phyloP scores from a whole-genome alignment of 2,113 vertebrate genomes.

The Ceratotherium simum region DNA sequence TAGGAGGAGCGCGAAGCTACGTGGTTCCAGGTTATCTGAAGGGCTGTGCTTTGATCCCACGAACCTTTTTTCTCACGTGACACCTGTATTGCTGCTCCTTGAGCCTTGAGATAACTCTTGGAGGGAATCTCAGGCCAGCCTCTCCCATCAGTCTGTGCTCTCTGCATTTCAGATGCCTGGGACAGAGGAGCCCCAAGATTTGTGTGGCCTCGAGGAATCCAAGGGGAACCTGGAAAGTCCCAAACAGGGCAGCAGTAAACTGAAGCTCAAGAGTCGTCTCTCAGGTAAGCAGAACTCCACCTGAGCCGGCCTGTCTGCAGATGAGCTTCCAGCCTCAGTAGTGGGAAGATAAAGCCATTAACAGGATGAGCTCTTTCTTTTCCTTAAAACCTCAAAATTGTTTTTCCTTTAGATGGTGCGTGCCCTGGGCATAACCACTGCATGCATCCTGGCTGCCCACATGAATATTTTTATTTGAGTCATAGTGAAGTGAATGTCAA shows the following conservation, averaged over 20 bases:
- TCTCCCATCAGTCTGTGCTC: neutral
- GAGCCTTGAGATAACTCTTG: neutral
- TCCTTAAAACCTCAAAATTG: neutral
- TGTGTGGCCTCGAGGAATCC: constrained; percentile 82
- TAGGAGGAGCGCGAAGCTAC: fast-evolving
- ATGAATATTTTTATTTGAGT: neutral
- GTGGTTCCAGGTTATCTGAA: neutral
- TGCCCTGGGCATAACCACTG: neutral
- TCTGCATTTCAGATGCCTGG: constrained; percentile 87
- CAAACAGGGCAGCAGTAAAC: constrained; percentile 85
- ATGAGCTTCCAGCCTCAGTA: neutral
- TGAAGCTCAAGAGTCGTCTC: constrained; percentile 92
- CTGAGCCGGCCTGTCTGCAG: neutral
- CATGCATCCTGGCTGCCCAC: neutral
- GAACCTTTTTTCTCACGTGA: constrained; percentile 7
- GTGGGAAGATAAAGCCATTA: neutral
- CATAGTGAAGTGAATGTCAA: neutral
- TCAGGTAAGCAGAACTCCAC: constrained; percentile 88
- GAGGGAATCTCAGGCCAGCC: neutral
- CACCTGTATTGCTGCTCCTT: neutral
- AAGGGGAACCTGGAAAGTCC: constrained; percentile 90
- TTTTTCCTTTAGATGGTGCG: constrained; percentile 48
- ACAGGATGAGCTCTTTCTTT: neutral
- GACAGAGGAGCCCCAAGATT: constrained; percentile 89
- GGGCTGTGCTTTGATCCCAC: neutral